Conservation (phyloP, 1,140 invertebrate genomes). For the Magallana ariakensis region DNA sequence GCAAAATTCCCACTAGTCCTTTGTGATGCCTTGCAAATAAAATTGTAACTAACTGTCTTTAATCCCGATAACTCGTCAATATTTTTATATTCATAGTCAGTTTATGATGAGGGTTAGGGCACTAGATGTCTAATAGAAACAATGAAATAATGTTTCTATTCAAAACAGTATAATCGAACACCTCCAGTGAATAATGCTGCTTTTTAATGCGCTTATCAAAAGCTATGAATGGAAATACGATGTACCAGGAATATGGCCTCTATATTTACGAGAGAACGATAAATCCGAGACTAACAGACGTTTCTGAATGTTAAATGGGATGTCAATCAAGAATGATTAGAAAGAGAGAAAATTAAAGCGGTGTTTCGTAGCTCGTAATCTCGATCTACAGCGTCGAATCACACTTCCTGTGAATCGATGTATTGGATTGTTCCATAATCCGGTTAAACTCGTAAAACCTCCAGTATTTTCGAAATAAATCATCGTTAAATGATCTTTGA, state of each 20-base stretch:
- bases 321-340: conserved; percentile 33
- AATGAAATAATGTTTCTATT: neutral
- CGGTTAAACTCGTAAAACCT: conserved; percentile 22
- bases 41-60: neutral
- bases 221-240: neutral
- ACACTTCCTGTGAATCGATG: conserved; percentile 20
- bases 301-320: conserved; percentile 25
- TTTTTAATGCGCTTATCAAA: neutral
- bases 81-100: neutral
- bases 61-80: neutral
- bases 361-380: conserved; percentile 35
- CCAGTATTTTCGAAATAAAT: conserved; percentile 13
- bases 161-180: conserved; percentile 29
- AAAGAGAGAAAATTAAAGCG: conserved; percentile 28
- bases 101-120: neutral
- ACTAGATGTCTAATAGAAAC: neutral
- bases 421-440: conserved; percentile 25
- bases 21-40: neutral
- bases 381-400: conserved; percentile 8
- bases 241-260: conserved; percentile 11
- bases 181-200: neutral
- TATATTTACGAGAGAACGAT: neutral
- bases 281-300: neutral
- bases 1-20: neutral
- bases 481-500: neutral